Evolutionary conservation across 2,888 invertebrate species (phyloP).

Genomic region (Ethmia dodecea): DNA sequence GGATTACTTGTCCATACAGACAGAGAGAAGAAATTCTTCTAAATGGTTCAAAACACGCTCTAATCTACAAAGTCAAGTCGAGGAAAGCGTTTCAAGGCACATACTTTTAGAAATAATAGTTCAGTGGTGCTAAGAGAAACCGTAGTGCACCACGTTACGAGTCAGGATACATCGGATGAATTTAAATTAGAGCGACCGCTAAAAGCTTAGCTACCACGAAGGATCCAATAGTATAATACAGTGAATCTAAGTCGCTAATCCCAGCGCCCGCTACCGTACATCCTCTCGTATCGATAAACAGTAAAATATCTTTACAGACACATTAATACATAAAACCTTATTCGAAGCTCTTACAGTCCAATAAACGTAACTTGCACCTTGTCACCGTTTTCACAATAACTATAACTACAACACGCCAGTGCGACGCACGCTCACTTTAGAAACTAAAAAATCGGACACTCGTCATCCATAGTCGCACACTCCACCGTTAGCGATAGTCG

Average conservation of each 20-base stretch:
- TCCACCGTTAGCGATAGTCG: constrained; percentile 51
- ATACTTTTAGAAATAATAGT: constrained; percentile 75
- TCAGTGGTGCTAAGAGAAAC: constrained; percentile 51
- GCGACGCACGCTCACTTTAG: neutral
- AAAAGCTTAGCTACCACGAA: constrained; percentile 58
- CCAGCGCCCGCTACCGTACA: constrained; percentile 26
- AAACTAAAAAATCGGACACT: constrained; percentile 4
- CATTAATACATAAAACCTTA: constrained; percentile 48
- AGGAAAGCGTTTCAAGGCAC: constrained; percentile 77
- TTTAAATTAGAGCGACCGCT: constrained; percentile 61
- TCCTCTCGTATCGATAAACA: constrained; percentile 21
- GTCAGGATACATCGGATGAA: constrained; percentile 46
- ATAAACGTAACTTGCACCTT: constrained; percentile 52
- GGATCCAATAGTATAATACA: constrained; percentile 8
- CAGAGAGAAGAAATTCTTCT: constrained; percentile 70
- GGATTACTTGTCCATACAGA: constrained; percentile 67
- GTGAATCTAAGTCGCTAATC: constrained; percentile 27
- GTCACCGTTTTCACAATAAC: constrained; percentile 45
- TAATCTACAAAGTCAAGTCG: constrained; percentile 69
- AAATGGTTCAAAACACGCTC: constrained; percentile 73
- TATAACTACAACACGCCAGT: neutral
- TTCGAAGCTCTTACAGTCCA: constrained; percentile 61
- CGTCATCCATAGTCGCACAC: constrained; percentile 37
- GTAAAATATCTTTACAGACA: constrained; percentile 23
- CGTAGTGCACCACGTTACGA: constrained; percentile 42